Evolutionary conservation across 2,113 vertebrate species (phyloP).

Genomic region (Alouatta palliata): DNA sequence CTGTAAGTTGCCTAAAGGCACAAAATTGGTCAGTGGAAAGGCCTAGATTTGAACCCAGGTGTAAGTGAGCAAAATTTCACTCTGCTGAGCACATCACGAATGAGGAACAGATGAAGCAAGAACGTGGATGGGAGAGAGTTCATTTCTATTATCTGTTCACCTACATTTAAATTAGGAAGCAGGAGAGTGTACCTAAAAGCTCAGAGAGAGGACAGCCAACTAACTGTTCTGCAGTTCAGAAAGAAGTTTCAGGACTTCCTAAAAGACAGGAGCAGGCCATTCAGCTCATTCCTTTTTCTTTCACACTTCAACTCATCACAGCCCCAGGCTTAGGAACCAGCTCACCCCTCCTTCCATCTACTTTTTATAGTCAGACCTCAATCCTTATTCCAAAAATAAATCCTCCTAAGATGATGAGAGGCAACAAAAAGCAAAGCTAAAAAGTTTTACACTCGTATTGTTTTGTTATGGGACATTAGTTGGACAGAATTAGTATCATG

Average conservation of each 20-base stretch:
- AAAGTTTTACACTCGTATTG: slow-evolving; percentile 39
- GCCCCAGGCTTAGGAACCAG: not conserved
- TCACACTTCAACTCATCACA: not conserved
- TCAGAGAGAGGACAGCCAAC: not conserved
- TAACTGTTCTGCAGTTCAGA: not conserved
- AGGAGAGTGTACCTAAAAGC: not conserved
- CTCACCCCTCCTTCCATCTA: not conserved
- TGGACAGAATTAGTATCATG: slow-evolving; percentile 47
- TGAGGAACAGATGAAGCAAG: not conserved
- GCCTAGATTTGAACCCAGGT: not conserved
- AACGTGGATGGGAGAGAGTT: no score
- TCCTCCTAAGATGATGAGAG: not conserved
- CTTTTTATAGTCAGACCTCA: slow-evolving; percentile 70
- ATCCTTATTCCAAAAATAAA: slow-evolving; percentile 68
- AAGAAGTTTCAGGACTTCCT: not conserved
- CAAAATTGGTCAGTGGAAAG: not conserved
- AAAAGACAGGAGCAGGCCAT: not conserved
- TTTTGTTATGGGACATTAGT: not conserved
- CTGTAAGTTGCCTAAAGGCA: not conserved
- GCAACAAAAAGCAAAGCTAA: slow-evolving; percentile 55
- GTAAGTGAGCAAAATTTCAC: not conserved
- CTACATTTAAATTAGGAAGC: not conserved
- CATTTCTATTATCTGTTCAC: not conserved
- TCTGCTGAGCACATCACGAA: not conserved
- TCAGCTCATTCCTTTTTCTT: not conserved